These are phyloP conservation scores for Diploptera punctata DNA, from an alignment of 2,888 invertebrate genomes.

Conservation along the genomic window DNA sequence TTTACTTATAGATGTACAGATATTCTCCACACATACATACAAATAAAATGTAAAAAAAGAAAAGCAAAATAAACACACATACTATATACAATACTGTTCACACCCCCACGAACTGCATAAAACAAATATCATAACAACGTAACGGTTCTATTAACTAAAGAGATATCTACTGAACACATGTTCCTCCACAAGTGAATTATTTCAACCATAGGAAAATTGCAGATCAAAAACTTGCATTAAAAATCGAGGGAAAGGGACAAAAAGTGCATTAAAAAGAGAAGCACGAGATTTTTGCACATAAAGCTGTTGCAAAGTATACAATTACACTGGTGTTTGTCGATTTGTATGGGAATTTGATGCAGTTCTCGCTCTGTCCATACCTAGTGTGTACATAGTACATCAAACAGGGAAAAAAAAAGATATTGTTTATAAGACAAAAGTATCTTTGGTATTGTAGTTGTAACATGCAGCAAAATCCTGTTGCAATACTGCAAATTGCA, in stretches of 20 bases:
- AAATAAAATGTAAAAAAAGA: too few species aligned
- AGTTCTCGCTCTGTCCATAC: background rate
- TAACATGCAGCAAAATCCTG: conserved; percentile 1
- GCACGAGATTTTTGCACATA: background rate
- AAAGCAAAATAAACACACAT: too few species aligned
- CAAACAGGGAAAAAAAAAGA: background rate
- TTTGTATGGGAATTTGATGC: background rate
- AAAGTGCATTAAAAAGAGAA: conserved; percentile 6
- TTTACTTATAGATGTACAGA: too few species aligned
- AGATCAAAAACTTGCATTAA: background rate
- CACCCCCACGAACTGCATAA: background rate
- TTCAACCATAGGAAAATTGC: conserved; percentile 2
- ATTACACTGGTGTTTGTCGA: conserved; percentile 3
- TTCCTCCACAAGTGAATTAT: background rate
- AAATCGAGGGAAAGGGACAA: background rate
- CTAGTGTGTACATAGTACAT: conserved; percentile 1
- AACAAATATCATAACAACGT: background rate
- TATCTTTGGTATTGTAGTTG: conserved; percentile 25
- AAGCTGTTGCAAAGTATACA: background rate
- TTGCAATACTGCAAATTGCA: background rate
- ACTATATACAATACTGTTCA: background rate
- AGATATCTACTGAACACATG: background rate
- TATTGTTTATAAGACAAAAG: background rate
- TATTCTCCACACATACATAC: too few species aligned
- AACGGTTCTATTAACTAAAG: background rate